Evolutionary conservation across 2,888 invertebrate species (phyloP).

Genomic region (Eupithecia centaureata): DNA sequence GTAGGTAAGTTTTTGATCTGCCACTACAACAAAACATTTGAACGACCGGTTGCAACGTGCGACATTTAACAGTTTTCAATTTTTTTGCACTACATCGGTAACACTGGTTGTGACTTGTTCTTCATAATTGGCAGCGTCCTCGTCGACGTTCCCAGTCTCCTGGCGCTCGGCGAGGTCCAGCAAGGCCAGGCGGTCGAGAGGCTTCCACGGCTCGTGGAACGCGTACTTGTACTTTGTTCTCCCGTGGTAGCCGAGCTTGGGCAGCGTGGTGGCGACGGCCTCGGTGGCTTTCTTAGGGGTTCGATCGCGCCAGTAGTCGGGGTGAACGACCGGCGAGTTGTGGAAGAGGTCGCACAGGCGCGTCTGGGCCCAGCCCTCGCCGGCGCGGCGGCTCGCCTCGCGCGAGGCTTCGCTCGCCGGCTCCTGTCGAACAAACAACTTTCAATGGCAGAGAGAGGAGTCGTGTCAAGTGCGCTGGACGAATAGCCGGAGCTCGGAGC

Average conservation of each 20-base stretch:
- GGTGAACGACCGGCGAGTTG: conserved; percentile 66
- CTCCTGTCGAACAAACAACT: conserved; percentile 72
- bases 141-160: conserved; percentile 48
- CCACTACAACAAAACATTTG: conserved; percentile 21
- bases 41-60: conserved; percentile 43
- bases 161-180: conserved; percentile 69
- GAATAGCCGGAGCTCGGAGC: conserved; percentile 46
- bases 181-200: conserved; percentile 66
- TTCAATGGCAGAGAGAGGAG: conserved; percentile 47
- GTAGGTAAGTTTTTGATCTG: neutral
- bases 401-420: conserved; percentile 53
- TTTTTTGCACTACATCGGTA: conserved; percentile 57
- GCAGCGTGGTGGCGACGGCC: conserved; percentile 50
- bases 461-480: conserved; percentile 73
- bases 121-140: conserved; percentile 36
- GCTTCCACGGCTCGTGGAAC: conserved; percentile 78
- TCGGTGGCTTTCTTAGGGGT: conserved; percentile 49
- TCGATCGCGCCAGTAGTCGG: conserved; percentile 69
- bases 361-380: conserved; percentile 16
- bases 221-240: conserved; percentile 71
- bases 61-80: conserved; percentile 45
- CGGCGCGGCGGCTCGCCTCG: conserved; percentile 51
- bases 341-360: conserved; percentile 61
- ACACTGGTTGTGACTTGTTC: conserved; percentile 50
- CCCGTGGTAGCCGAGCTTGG: conserved; percentile 73